Percentiles rank a stretch among this genome's conserved stretches.
Evolutionary conservation across 92 coral and sea anemone species (phyloP).

Genomic region (Parazoanthus atlanticus): DNA sequence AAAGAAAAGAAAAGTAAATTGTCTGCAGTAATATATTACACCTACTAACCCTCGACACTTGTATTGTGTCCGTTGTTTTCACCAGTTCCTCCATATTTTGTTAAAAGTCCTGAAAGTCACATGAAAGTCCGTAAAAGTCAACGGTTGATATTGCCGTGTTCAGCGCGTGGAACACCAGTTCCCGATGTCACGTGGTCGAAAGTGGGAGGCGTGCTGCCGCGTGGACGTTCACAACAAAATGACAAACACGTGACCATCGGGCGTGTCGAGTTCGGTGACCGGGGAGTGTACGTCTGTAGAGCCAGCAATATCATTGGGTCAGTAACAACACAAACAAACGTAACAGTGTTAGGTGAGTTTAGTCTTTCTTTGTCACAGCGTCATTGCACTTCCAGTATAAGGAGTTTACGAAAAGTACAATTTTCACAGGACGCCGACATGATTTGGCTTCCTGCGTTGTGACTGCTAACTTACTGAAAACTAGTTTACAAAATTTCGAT

Average conservation of each 20-base stretch:
- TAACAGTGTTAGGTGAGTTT: conserved; percentile 1
- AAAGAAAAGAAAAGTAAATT: too few relatives aligned
- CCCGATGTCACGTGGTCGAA: conserved; percentile 2
- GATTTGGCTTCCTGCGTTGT: neutral
- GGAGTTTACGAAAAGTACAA: neutral
- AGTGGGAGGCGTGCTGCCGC: neutral
- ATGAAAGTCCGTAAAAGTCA: neutral
- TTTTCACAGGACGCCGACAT: neutral
- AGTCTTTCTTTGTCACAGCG: too few relatives aligned
- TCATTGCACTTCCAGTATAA: neutral
- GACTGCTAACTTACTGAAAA: neutral
- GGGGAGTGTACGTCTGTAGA: conserved; percentile 16
- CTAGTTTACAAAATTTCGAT: neutral
- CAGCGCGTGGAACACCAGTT: conserved; percentile 11
- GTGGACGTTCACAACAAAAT: neutral
- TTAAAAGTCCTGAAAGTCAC: conserved; percentile 1
- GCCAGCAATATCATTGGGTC: conserved; percentile 27
- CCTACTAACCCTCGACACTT: too few relatives aligned
- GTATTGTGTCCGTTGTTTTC: too few relatives aligned
- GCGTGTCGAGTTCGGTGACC: neutral
- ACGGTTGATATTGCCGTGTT: neutral
- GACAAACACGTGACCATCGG: neutral
- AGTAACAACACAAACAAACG: conserved; percentile 9
- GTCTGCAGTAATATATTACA: too few relatives aligned
- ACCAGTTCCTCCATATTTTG: conserved; percentile 18